Base-by-base conservation (phyloP, 2,888 invertebrate species). In the Andrena dorsata region DNA sequence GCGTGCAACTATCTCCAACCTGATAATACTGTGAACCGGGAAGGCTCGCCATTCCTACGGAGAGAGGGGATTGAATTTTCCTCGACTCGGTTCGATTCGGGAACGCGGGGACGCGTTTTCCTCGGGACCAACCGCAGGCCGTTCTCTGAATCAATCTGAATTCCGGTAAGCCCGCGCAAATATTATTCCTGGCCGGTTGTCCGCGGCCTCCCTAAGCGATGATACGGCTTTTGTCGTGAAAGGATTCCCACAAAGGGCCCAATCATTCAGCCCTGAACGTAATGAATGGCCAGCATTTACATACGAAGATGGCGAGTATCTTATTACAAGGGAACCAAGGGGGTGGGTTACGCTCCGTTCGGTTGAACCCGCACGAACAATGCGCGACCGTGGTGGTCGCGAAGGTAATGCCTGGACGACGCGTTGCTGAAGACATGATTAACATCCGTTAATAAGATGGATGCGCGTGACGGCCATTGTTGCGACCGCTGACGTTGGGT, bases 391-490 rank as follows among this genome's bases (percentile, higher is more conserved):
- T 90, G 94, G 94, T 94, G 93, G 94, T 94, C 94, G 93, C 88
- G 83, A 64, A 87, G 90, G 90, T 92, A 92, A 93, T 92, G 90
- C 91, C 86, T 83, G 89, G 87, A 91, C 91, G 91, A 92, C 92
- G 93, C 92, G 93, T 91, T 91, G 92, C 90, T 93, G 93, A 93
- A 93, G 94, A 93, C 94, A 92, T 91, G 93, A 93, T 94, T 93
- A 93, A 94, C 93, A 94, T 94, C 93, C 93, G 92, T 92, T 94
- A 93, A 93, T 93, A 94, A 94, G 93, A 93, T 92, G 92, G 92
- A 93, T 92, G 92, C 90, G 87, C 89, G 87, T 92, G 93, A 92
- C 91, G 91, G 88, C 89, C 91, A 93, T 93, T 94, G 93, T 93
- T 92, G 89, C 85, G 77, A 66, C 86, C 88, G 87, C 83, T 83